Evolutionary conservation across 2,797 vertebrate genomes (phyloP), one percentile per base, ranked within the genome.

Genomic region (Gobio occitaniae): DNA sequence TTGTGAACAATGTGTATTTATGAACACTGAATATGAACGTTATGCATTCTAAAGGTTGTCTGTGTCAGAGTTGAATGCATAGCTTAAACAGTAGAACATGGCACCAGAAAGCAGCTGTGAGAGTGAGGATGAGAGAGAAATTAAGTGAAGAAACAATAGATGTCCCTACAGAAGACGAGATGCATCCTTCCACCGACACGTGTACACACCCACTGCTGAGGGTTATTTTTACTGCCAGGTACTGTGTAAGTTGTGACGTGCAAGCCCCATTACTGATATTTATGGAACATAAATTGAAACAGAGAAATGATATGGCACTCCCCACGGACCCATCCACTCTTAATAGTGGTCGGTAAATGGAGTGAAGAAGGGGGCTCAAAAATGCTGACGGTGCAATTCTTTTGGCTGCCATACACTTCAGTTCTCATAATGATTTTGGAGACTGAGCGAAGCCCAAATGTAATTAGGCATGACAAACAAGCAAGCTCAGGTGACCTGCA

Each of bases 251-350:
- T 89, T 90, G 93, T 95, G 94, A 95, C 93, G 92, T 92, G 89
- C 90, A 89, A 65, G 89, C 91, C 91, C 94, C 92, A 92, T 95
- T 95, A 95, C 94, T 93, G 95, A 95, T 95, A 95, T 95, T 95
- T 94, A 95, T 95, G 94, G 94, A 93, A 92, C 91, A 92, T 92
- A 94, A 93, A 95, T 94, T 93, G 93, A 95, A 94, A 94, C 88
- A 90, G 93, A 94, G 92, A 94, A 92, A 92, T 93, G 91, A 95
- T 94, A 92, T 89, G 84, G 86, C 71, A 87, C 89, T 91, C 91
- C 56, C 87, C 82, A 89, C 89, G 93, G 91, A 93, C 93, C 91
- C 92, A 91, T 94, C 88, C 91, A 89, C 86, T 86, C 91, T 90
- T 95, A 94, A 95, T 95, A 93, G 93, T 94, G 94, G 92, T 94